Base-by-base conservation (phyloP, 2,113 vertebrate genomes). In the Todiramphus chloris region DNA sequence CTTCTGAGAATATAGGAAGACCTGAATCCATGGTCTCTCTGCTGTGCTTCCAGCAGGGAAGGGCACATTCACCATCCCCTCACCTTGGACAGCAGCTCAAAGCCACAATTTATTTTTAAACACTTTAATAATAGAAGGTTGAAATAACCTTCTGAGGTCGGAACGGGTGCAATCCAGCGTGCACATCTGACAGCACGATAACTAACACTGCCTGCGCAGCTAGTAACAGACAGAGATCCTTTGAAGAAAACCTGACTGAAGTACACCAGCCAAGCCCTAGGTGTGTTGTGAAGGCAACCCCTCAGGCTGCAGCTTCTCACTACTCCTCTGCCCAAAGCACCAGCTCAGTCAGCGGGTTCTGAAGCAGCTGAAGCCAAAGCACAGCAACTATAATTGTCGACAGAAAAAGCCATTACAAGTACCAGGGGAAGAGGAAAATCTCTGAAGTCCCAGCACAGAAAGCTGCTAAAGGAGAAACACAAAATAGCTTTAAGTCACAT, bases 31-130 rank as follows among this genome's bases (percentile, higher is more conserved):
- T 56, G 18, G 63, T 23, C 48, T 92, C 25, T 81, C 59, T 2
- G 3, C 63, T 46, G 11, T 31, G 41, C 62, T 92, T 80, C 48
- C 74, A 87, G 67, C 41, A 46, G 35, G 30, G 64, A 91, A 93
- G 56, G 72, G 19, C 5, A 0, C 39, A 81, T 23, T 94, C 77
- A 56, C 83, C 67, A 92, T 86, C 21, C 35, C 43, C 81, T 93
- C 93, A 93, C 93, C 92, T 93, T 89, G 95, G 80, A 82, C 58
- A 85, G 56, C 1, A 0, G 74, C 86, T 96, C 83, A 95, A 95
- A 96, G 90, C 80, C 83, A 90, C 3, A 1, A 60, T 68, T 88
- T 94, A 95, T 96, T 96, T 95, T 95, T 92, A 86, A 92, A 77
- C 75, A 31, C 37, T 82, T 96, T 44, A 87, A 92, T 90, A 91